Conservation (phyloP, 1,140 invertebrate genomes). For the Drosophila equinoxialis region DNA sequence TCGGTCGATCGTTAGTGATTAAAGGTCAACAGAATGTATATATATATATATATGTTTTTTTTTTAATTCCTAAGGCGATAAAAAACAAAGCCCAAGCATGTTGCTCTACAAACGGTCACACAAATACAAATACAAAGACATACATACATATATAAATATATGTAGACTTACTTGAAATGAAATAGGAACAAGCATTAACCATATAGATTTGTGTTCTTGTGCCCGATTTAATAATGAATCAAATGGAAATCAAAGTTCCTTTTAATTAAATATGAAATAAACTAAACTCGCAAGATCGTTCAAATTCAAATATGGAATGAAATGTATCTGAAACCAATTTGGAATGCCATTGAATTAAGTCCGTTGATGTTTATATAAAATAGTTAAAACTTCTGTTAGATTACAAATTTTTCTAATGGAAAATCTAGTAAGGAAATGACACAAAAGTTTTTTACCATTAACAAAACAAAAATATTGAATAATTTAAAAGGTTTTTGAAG, state of each 20-base stretch:
- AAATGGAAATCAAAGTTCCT: slow-evolving; percentile 20
- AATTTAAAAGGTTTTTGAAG: no score
- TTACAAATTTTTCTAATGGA: no score
- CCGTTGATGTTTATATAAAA: no score
- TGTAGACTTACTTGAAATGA: slow-evolving; percentile 19
- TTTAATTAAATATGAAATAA: slow-evolving; percentile 4
- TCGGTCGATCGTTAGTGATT: slow-evolving; percentile 34
- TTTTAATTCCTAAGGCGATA: slow-evolving; percentile 52
- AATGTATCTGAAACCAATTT: no score
- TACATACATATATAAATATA: slow-evolving; percentile 4
- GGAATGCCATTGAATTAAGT: no score
- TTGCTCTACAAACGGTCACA: slow-evolving; percentile 28
- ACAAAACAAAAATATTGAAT: no score
- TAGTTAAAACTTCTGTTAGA: no score
- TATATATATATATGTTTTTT: slow-evolving; percentile 36
- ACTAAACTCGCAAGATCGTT: no score
- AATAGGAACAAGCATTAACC: slow-evolving; percentile 42
- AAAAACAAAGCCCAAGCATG: slow-evolving; percentile 49
- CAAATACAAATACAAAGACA: slow-evolving; percentile 18
- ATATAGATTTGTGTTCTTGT: slow-evolving; percentile 10
- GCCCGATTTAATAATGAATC: slow-evolving; percentile 18
- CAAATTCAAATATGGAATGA: no score
- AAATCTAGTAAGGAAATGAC: neutral
- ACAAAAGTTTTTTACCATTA: neutral
- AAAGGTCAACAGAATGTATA: slow-evolving; percentile 64